phyloP scores from a whole-genome alignment of 2,888 invertebrate species.

The Pachycephus smyrnensis region DNA sequence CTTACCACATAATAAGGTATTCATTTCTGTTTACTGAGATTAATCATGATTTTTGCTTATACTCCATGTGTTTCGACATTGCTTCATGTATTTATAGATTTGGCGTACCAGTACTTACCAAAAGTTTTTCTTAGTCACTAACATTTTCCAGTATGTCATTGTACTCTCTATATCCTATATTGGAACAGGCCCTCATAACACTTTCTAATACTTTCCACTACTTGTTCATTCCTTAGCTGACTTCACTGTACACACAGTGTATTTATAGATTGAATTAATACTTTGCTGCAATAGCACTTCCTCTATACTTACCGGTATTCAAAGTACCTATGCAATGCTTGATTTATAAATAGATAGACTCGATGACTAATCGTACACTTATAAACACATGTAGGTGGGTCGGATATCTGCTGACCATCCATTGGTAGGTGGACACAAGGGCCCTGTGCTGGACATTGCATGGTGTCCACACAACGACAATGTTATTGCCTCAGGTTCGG shows the following conservation, averaged over 20 bases:
- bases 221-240: not conserved
- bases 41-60: not conserved
- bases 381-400: conserved; percentile 77
- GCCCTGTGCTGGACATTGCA: conserved; percentile 94
- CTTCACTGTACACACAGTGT: not conserved
- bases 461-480: conserved; percentile 99
- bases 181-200: not conserved
- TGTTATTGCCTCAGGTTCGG: conserved; percentile 96
- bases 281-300: not conserved
- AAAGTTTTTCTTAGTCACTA: not conserved
- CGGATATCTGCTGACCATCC: conserved; percentile 95
- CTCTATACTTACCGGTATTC: not conserved
- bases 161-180: not conserved
- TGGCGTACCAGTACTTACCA: conserved; percentile 11
- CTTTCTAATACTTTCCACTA: not conserved
- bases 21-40: conserved; percentile 40
- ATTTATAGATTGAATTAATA: not conserved
- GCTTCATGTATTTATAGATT: not conserved
- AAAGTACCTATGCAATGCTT: not conserved
- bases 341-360: not conserved
- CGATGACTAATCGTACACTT: not conserved
- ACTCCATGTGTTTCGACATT: not conserved
- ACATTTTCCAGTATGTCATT: not conserved
- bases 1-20: conserved; percentile 90
- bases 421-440: conserved; percentile 95